These are phyloP conservation scores for Enoplosus armatus DNA, from an alignment of 2,797 vertebrate species.

Conservation along the genomic window DNA sequence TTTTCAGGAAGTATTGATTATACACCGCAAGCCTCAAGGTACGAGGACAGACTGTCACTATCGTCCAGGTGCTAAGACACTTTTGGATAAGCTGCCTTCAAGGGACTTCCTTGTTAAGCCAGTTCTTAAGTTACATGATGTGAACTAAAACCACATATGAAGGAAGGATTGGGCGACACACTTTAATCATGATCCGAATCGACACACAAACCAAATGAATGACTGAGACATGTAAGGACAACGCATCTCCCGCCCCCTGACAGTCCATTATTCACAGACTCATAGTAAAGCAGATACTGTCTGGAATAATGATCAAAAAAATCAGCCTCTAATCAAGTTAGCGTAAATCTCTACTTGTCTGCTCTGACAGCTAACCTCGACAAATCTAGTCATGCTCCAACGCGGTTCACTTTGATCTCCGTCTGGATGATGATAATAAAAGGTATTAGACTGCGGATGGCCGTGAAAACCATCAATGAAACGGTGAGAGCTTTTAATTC, in stretches of 20 bases:
- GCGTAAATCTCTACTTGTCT: constrained; percentile 57
- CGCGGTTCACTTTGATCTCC: constrained; percentile 52
- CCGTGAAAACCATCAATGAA: constrained; percentile 52
- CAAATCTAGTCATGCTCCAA: constrained; percentile 28
- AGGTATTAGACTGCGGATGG: constrained; percentile 29
- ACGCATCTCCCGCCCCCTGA: constrained; percentile 41
- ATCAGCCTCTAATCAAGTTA: constrained; percentile 54
- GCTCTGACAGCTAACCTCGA: constrained; percentile 58
- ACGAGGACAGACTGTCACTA: constrained; percentile 9
- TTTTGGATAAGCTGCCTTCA: constrained; percentile 24
- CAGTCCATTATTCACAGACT: constrained; percentile 63
- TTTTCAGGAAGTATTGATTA: constrained; percentile 61
- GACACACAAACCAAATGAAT: constrained; percentile 47
- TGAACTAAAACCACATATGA: neutral
- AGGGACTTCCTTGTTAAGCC: constrained; percentile 6
- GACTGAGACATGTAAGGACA: constrained; percentile 37
- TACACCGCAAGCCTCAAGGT: no score
- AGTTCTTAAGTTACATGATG: neutral
- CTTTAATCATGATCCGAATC: constrained; percentile 17
- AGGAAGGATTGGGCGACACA: constrained; percentile 24
- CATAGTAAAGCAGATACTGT: constrained; percentile 41
- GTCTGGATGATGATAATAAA: constrained; percentile 54
- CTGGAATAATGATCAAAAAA: constrained; percentile 60
- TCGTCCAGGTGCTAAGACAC: constrained; percentile 8
- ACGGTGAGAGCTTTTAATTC: constrained; percentile 32